Percentiles rank a stretch among this genome's conserved stretches.
These are phyloP conservation scores for Diabrotica virgifera DNA, from an alignment of 1,140 invertebrate species.

Conservation along the genomic window DNA sequence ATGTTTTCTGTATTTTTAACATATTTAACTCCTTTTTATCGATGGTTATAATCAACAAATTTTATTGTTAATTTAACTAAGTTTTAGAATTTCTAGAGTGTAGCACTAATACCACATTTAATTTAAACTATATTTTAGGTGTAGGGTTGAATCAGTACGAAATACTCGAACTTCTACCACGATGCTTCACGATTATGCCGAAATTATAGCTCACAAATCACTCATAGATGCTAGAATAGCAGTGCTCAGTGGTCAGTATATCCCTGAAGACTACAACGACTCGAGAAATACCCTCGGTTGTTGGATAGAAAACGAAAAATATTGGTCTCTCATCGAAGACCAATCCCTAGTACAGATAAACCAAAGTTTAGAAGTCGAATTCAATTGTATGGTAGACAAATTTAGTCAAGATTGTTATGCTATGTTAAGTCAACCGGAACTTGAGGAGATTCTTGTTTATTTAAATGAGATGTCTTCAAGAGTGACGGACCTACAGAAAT, in stretches of 20 bases:
- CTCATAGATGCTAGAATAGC: slow-evolving; percentile 68
- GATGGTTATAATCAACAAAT: too few relatives aligned
- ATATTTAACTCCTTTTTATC: too few relatives aligned
- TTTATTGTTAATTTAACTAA: too few relatives aligned
- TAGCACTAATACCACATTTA: too few relatives aligned
- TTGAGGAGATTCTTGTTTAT: slow-evolving; percentile 34
- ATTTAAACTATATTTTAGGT: background rate
- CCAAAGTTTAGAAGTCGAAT: slow-evolving; percentile 44
- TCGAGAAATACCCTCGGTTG: slow-evolving; percentile 21
- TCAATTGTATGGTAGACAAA: slow-evolving; percentile 41
- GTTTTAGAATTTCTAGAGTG: too few relatives aligned
- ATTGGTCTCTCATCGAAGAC: slow-evolving; percentile 33
- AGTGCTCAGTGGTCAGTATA: slow-evolving; percentile 55
- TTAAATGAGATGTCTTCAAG: slow-evolving; percentile 34
- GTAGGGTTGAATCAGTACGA: slow-evolving; percentile 52
- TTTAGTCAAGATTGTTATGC: slow-evolving; percentile 36
- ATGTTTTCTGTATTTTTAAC: too few relatives aligned
- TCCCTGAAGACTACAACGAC: slow-evolving; percentile 19
- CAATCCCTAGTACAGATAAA: slow-evolving; percentile 36
- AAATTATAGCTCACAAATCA: slow-evolving; percentile 73
- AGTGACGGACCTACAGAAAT: slow-evolving; percentile 37
- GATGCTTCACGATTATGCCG: slow-evolving; percentile 66
- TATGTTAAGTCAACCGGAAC: slow-evolving; percentile 32
- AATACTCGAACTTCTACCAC: slow-evolving; percentile 51
- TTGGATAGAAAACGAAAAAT: slow-evolving; percentile 37